Evolutionary conservation across 2,113 vertebrate species (phyloP), one percentile per base, ranked within the genome.

Genomic region (Lepus americanus): DNA sequence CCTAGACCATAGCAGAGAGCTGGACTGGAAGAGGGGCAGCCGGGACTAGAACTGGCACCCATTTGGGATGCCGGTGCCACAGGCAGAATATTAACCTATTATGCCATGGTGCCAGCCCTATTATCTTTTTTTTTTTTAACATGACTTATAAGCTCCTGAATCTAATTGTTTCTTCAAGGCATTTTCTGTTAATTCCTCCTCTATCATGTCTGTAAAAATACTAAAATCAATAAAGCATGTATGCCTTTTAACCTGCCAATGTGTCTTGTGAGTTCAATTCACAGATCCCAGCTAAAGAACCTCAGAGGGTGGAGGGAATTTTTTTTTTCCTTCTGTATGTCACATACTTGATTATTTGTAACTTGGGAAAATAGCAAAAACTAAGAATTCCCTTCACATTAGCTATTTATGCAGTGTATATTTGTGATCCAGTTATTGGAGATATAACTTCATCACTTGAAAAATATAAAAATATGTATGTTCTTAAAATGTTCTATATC

Each of bases 401-500:
- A 66, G 8, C 13, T 64, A 66, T 23, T 78, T 67, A 19, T 55
- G 12, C 55, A 6, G 27, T 69, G 36, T 73, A 17, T 69, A 14
- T 69, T 87, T 92, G 22, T 22, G 61, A 94, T 39, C 7, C 33
- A 69, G 1, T 64, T 93, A 3, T 61, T 87, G 25, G 29, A 51
- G 13, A 81, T 74, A 94, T 77, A 61, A 25, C 36, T 72, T 53
- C n/a, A 55, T 59, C 83, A 87, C 39, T 87, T 91, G 36, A 63
- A 82, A 83, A 84, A 64, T 64, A 17, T 31, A 19, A 76, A 17
- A 25, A 20, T 1, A 20, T 76, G 77, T 22, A 8, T 5, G 67
- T 73, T 16, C 20, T 86, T 94, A 77, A 64, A 19, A n/a, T 91
- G 63, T 69, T 70, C 29, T 10, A 61, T 12, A 86, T 4, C 20